These are phyloP conservation scores for Papilio polytes DNA, from an alignment of 1,140 invertebrate species.

Conservation along the genomic window DNA sequence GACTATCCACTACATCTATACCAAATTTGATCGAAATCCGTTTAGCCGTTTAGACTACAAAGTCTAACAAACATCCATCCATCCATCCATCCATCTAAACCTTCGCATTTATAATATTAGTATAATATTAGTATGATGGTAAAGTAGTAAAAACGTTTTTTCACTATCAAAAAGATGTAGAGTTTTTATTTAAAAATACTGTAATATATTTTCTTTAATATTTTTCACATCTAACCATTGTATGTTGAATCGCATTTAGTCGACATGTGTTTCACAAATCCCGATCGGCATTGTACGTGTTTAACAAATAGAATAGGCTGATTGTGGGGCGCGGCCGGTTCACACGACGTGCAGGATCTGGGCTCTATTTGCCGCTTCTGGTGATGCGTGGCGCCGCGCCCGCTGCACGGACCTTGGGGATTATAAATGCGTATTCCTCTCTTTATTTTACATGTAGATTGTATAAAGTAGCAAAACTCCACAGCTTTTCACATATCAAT, in stretches of 20 bases:
- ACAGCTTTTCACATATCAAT: neutral
- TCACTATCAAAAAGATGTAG: neutral
- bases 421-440: conserved; percentile 19
- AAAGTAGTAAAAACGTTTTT: neutral
- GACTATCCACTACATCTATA: no score
- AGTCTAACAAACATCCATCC: no score
- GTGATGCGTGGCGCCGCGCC: conserved; percentile 66
- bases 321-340: conserved; percentile 62
- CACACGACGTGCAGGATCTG: conserved; percentile 76
- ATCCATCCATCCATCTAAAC: no score
- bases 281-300: conserved; percentile 27
- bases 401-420: conserved; percentile 34
- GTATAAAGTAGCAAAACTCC: neutral
- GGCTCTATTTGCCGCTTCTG: conserved; percentile 74
- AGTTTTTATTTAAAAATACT: neutral
- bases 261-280: conserved; percentile 13
- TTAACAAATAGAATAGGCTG: conserved; percentile 30
- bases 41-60: no score
- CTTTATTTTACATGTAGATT: conserved; percentile 6
- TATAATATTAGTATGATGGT: no score
- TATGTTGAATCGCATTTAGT: neutral
- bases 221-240: neutral
- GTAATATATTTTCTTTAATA: neutral
- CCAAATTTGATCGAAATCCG: no score
- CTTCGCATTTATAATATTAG: no score